Base-by-base conservation (phyloP, 2,888 invertebrate species). In the Drosophila peninsularis region DNA sequence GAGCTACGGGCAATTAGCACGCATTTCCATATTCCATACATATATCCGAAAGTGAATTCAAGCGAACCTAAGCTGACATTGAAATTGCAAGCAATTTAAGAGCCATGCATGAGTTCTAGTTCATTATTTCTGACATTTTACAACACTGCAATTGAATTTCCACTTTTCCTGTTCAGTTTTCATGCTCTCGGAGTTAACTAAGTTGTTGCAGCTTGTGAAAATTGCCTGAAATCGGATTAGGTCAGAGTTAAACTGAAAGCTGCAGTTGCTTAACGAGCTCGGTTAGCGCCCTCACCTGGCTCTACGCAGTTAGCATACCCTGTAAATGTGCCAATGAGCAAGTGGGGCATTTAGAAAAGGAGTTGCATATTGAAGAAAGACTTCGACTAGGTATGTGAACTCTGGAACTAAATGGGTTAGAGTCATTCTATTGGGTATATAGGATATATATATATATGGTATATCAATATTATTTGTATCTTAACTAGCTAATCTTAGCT, bases 151-250 rank as follows among this genome's bases (percentile, higher is more conserved):
- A 47, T 47, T 47, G 17, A 30, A 30, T 47, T 47, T 3, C 11
- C 27, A 30, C 45, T 5, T 45, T 17, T 45, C 14, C 2, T 27
- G 14, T 17, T 49, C 27, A 30, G 30, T 34, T 62, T 27, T 34
- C 34, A 49, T 56, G 32, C 24, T 24, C 47, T 39, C 7, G 36
- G 17, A 63, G 50, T 11, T 55, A 65, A 36, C 54, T 49, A 39
- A 30, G 55, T 63, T 56, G 37, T 42, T 70, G 74, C 57, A 41
- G 34, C 61, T 36, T 47, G 58, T 65, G 60, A 49, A 68, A 64
- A 62, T 65, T 74, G 66, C 60, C 41, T 62, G 56, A 70, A 70
- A 70, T 65, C 64, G 36, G 70, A 74, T 75, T 70, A 75, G 65
- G 54, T 30, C 41, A 17, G 39, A 62, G 61, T 58, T 74, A 57